Base-by-base conservation (phyloP, 1,140 invertebrate genomes). In the Penaeus japonicus region DNA sequence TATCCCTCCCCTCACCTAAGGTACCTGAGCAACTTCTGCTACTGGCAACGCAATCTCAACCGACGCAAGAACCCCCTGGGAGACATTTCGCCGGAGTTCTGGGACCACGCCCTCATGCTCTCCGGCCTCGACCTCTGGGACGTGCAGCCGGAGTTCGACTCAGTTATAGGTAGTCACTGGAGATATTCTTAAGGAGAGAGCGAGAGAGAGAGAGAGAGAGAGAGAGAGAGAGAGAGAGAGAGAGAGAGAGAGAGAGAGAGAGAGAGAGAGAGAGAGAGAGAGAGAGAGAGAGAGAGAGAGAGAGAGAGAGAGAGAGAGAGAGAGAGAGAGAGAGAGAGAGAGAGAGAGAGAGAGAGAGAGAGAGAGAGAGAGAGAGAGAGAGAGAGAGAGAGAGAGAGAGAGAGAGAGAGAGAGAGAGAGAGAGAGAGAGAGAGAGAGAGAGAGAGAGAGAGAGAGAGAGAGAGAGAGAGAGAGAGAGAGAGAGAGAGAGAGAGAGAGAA, bases 31-130 rank as follows among this genome's bases (percentile, higher is more conserved):
- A 92, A 91, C 55, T 93, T 93, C 90, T 93, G 93, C 85, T 65
- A 85, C 3, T 93, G 92, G 93, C 93, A 93, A 90, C 57, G 24
- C 30, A 84, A 87, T 1, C 79, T 85, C 22, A 92, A 92, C 73
- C 85, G 88, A 27, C 39, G 78, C 55, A 73, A 80, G 18, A 53
- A 81, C 24, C 62, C 59, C 15, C 30, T 54, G 30, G 84, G 35
- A 7, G 27, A 92, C 91, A 30, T 91, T 90, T 59, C 90, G 1
- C 54, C 91, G n/a, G 85, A 78, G n/a, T 92, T 94, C 80, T 94
- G 94, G 94, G 94, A 94, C 90, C 93, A 94, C 87, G 94, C 92
- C 18, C 92, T 94, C 53, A 91, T 94, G 89, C 90, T 94, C 5
- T 93, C 94, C 12, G 93, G 91, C 35, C 39, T 91, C 22, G 90